Conservation (phyloP, 2,113 vertebrate species). For the Lethenteron reissneri region DNA sequence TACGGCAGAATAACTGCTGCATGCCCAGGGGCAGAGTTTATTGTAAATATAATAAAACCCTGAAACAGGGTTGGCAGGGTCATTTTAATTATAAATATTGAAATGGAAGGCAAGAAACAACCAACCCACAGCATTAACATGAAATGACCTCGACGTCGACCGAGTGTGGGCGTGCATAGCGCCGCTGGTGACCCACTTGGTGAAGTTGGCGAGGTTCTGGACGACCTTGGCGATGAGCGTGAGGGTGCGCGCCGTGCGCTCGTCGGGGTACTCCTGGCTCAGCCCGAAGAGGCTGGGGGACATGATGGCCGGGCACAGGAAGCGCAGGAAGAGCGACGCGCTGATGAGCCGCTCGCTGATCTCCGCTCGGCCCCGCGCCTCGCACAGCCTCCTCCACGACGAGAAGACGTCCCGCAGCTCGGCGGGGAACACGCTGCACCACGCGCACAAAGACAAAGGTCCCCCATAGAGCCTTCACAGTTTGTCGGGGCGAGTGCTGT, state of each 20-base stretch:
- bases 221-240: slow-evolving; percentile 94
- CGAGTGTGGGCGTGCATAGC: neutral
- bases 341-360: slow-evolving; percentile 79
- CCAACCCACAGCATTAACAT: rapidly evolving
- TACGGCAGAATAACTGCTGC: too few relatives aligned
- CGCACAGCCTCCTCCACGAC: slow-evolving; percentile 73
- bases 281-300: slow-evolving; percentile 82
- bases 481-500: too few relatives aligned
- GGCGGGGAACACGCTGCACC: slow-evolving; percentile 58
- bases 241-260: slow-evolving; percentile 63
- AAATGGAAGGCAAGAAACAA: too few relatives aligned
- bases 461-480: too few relatives aligned
- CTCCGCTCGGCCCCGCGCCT: slow-evolving; percentile 51
- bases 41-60: too few relatives aligned
- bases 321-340: slow-evolving; percentile 77
- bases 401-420: slow-evolving; percentile 88
- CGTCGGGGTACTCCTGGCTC: slow-evolving; percentile 79
- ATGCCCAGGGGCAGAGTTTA: too few relatives aligned
- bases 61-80: too few relatives aligned
- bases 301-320: slow-evolving; percentile 91
- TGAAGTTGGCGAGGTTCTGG: slow-evolving; percentile 91
- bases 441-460: neutral
- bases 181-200: slow-evolving; percentile 38
- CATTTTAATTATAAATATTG: too few relatives aligned
- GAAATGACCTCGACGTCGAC: neutral